Base-by-base conservation (phyloP, 2,888 invertebrate genomes). In the Piscicola geometra region DNA sequence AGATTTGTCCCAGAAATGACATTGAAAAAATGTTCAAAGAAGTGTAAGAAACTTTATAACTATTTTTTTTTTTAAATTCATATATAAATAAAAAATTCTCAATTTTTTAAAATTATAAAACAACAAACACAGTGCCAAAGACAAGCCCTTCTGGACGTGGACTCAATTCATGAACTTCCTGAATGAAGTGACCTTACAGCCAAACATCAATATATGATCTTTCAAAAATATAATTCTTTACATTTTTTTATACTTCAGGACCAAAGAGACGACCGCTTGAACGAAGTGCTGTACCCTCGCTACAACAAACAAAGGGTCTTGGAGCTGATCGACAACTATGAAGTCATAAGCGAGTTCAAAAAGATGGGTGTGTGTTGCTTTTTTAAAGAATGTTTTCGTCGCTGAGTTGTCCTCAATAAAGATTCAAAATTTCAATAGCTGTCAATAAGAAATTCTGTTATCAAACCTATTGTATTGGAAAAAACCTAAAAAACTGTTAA, bases 1-100 rank as follows among this genome's bases (percentile, higher is more conserved):
- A 96, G 88, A 97, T 99, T 83, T 99, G 98, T 84, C 99, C 99
- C 1, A 89, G 99, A 82, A 96, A 95, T 82, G 99, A 99, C 86
- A 97, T 99, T 81, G 97, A 99, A 83, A 98, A 98, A 84, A 88
- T 99, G 41, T 99, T 98, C 85, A 90, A 93, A 84, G 91, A 92
- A 78, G 92, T 97, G 97, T 97, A 88, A 91, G 94, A 21, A 47
- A 15, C 9, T 47, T 15, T 47, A 47, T 21, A 47, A 15, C 21
- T 9, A 47, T 15, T 47, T 47, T 15, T 47, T 47, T 47, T 21
- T 47, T 15, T 21, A 47, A 47, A 47, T 9, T 47, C 21, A 15
- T n/a, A n/a, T n/a, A n/a, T n/a, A n/a, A n/a, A n/a, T n/a, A n/a
- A n/a, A n/a, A n/a, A n/a, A n/a, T n/a, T n/a, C n/a, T n/a, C n/a